Evolutionary conservation across 2,888 invertebrate species (phyloP).

Genomic region (Caenorhabditis zanzibari): DNA sequence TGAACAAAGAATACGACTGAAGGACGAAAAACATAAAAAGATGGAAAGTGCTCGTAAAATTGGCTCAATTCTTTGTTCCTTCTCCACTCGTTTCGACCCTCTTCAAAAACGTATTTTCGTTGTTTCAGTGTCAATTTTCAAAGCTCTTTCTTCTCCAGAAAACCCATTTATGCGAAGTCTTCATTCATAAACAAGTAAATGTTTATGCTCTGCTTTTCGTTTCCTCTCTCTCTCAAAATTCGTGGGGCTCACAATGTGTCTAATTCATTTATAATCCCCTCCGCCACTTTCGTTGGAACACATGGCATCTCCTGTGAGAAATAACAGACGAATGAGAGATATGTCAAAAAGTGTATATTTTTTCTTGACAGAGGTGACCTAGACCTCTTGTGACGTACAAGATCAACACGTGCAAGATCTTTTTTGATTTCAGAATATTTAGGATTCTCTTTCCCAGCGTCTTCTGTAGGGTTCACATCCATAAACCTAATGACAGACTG

Average conservation of each 20-base stretch:
- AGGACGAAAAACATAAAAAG: conserved; percentile 36
- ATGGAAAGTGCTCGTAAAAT: conserved; percentile 38
- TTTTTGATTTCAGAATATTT: not conserved
- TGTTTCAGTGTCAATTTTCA: conserved; percentile 24
- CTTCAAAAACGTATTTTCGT: conserved; percentile 34
- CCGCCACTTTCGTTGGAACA: conserved; percentile 18
- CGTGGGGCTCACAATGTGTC: conserved; percentile 32
- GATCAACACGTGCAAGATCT: not conserved
- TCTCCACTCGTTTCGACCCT: not conserved
- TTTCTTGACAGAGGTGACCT: conserved; percentile 1
- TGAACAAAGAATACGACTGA: conserved; percentile 20
- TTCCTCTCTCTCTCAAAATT: not conserved
- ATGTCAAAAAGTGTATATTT: conserved; percentile 14
- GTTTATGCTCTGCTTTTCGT: conserved; percentile 24
- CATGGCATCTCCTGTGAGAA: conserved; percentile 19
- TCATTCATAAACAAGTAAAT: conserved; percentile 51
- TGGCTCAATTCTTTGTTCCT: conserved; percentile 37
- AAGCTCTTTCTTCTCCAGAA: conserved; percentile 8
- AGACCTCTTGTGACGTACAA: conserved; percentile 27
- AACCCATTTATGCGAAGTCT: conserved; percentile 3
- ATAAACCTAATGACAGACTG: not conserved
- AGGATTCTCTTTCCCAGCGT: not conserved
- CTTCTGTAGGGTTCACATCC: not conserved
- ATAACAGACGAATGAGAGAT: conserved; percentile 2
- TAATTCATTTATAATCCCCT: conserved; percentile 57